phyloP scores from a whole-genome alignment of 30 jellyfish, hydroid and myxozoan genomes.

The Pelagia noctiluca region DNA sequence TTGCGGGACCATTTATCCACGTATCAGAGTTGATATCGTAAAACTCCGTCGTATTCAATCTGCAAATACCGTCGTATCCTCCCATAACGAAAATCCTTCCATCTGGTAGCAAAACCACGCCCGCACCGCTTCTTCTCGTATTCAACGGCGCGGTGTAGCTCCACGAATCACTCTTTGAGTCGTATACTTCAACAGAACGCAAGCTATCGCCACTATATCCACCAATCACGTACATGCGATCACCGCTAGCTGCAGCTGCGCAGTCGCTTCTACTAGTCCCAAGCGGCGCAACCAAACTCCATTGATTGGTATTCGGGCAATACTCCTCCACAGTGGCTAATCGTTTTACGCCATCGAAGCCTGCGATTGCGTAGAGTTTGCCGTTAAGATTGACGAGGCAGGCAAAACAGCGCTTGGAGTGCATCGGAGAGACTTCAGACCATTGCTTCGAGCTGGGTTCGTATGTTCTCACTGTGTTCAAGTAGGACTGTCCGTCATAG shows the following conservation, averaged over 20 bases:
- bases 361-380: slow-evolving; percentile 81
- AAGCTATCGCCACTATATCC: slow-evolving; percentile 83
- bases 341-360: slow-evolving; percentile 83
- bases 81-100: slow-evolving; percentile 81
- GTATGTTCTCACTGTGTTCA: slow-evolving; percentile 69
- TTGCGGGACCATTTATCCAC: slow-evolving; percentile 84
- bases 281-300: slow-evolving; percentile 75
- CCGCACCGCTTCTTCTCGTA: slow-evolving; percentile 89
- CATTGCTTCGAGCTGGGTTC: slow-evolving; percentile 63
- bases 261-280: slow-evolving; percentile 88
- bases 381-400: slow-evolving; percentile 49
- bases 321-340: slow-evolving; percentile 74
- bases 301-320: slow-evolving; percentile 56
- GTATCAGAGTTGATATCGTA: slow-evolving; percentile 56
- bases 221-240: slow-evolving; percentile 74
- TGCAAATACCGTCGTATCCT: slow-evolving; percentile 82
- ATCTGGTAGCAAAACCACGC: slow-evolving; percentile 75
- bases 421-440: slow-evolving; percentile 82
- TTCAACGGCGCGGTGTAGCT: slow-evolving; percentile 64
- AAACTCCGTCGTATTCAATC: slow-evolving; percentile 74
- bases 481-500: slow-evolving; percentile 80
- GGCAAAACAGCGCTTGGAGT: slow-evolving; percentile 73
- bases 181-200: slow-evolving; percentile 82
- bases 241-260: slow-evolving; percentile 70
- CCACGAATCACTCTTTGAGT: slow-evolving; percentile 65